Percentiles rank a stretch among this genome's conserved stretches.
These are phyloP conservation scores for Eupristina koningsbergeri DNA, from an alignment of 1,140 invertebrate species.

Conservation along the genomic window DNA sequence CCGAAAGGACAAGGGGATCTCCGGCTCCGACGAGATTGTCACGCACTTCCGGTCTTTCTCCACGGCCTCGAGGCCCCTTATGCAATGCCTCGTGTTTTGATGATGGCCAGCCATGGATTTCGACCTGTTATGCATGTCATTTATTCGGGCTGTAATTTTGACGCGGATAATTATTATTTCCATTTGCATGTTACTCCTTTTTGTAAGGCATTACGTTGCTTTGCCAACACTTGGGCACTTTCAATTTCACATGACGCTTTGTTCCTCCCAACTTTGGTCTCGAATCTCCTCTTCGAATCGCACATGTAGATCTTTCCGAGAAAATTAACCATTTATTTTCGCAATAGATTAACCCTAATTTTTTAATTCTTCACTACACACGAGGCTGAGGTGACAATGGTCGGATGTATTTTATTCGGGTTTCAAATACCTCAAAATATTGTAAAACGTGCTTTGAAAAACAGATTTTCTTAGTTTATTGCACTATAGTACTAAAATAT, in stretches of 20 bases:
- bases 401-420: not conserved
- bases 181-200: not conserved
- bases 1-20: too few relatives aligned
- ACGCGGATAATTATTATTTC: not conserved
- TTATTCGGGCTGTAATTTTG: not conserved
- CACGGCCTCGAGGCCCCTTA: not conserved
- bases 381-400: not conserved
- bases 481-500: too few relatives aligned
- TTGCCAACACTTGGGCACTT: not conserved
- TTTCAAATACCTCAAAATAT: not conserved
- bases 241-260: not conserved
- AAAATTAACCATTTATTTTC: not conserved
- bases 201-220: not conserved
- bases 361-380: not conserved
- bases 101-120: not conserved
- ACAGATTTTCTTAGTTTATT: not conserved
- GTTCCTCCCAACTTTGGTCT: not conserved
- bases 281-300: not conserved
- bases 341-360: not conserved
- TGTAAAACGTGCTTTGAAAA: not conserved
- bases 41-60: constrained; percentile 33
- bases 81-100: not conserved
- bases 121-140: not conserved
- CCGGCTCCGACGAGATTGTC: not conserved
- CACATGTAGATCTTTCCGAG: not conserved